phyloP scores from a whole-genome alignment of 2,797 vertebrate species.

The Sardinella longiceps region DNA sequence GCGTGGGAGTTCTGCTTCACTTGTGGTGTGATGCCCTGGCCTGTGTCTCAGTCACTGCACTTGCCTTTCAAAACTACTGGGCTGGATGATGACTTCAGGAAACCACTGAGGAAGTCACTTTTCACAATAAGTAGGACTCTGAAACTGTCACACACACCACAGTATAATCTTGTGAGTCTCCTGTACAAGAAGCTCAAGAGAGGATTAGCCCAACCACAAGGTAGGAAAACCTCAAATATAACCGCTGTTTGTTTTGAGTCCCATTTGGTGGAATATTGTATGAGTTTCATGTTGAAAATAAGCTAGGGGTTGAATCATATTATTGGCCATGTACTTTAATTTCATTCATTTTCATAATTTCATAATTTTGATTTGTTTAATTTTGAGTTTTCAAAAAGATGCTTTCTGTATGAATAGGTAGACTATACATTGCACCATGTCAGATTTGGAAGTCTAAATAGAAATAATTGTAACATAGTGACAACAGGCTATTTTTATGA shows the following conservation, averaged over 20 bases:
- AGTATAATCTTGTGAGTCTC: not conserved
- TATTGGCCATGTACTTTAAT: not conserved
- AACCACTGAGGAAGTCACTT: slow-evolving; percentile 19
- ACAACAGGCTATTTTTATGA: no score
- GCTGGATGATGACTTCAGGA: slow-evolving; percentile 24
- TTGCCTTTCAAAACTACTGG: slow-evolving; percentile 18
- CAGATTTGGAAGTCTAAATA: not conserved
- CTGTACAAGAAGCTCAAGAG: not conserved
- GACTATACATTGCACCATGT: not conserved
- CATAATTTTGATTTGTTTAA: no score
- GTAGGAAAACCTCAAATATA: not conserved
- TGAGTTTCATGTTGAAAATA: not conserved
- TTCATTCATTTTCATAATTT: no score
- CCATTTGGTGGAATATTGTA: not conserved
- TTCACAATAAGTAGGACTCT: slow-evolving; percentile 7
- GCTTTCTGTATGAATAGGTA: not conserved
- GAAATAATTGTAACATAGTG: no score
- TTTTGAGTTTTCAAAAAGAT: not conserved
- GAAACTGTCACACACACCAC: not conserved
- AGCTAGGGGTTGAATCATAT: not conserved
- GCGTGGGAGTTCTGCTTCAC: not conserved
- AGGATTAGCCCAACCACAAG: not conserved
- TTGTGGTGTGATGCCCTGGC: slow-evolving; percentile 8
- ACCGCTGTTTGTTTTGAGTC: not conserved
- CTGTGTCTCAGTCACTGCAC: slow-evolving; percentile 26